These are phyloP conservation scores for Octodonta nipae DNA, from an alignment of 2,888 invertebrate genomes.

Conservation along the genomic window DNA sequence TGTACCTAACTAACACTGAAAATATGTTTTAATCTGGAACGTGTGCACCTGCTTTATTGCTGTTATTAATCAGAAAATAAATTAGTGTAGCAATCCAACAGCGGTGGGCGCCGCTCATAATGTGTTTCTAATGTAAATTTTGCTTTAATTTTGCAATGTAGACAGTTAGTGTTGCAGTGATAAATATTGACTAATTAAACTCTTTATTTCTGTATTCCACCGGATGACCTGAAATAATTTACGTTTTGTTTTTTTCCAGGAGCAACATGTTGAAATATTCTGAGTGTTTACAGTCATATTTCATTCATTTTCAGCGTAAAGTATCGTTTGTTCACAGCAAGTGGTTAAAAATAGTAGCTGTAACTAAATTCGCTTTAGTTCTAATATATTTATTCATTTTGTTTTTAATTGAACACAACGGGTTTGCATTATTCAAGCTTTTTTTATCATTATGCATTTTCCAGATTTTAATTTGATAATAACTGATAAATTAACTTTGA, in stretches of 20 bases:
- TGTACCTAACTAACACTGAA: slow-evolving; percentile 21
- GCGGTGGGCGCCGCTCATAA: slow-evolving; percentile 23
- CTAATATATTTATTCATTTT: no score
- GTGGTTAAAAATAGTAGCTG: no score
- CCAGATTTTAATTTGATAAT: no score
- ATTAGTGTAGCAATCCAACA: slow-evolving; percentile 26
- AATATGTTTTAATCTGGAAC: slow-evolving; percentile 28
- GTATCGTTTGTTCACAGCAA: no score
- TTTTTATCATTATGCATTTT: no score
- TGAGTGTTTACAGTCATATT: no score
- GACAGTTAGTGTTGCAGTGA: slow-evolving; percentile 8
- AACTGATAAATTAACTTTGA: no score
- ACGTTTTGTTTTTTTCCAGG: slow-evolving; percentile 7
- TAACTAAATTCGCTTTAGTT: no score
- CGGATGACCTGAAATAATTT: slow-evolving; percentile 11
- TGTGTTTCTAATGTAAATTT: slow-evolving; percentile 29
- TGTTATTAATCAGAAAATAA: slow-evolving; percentile 30
- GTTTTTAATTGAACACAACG: no score
- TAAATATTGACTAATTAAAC: slow-evolving; percentile 18
- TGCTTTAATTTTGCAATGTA: slow-evolving; percentile 20
- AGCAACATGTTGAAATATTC: no score
- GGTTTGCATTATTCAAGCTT: no score
- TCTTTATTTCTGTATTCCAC: slow-evolving; percentile 16
- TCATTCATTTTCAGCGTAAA: no score
- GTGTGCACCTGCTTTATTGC: slow-evolving; percentile 29